These are phyloP conservation scores for Brenthis hecate DNA, from an alignment of 2,888 invertebrate genomes.

Conservation along the genomic window DNA sequence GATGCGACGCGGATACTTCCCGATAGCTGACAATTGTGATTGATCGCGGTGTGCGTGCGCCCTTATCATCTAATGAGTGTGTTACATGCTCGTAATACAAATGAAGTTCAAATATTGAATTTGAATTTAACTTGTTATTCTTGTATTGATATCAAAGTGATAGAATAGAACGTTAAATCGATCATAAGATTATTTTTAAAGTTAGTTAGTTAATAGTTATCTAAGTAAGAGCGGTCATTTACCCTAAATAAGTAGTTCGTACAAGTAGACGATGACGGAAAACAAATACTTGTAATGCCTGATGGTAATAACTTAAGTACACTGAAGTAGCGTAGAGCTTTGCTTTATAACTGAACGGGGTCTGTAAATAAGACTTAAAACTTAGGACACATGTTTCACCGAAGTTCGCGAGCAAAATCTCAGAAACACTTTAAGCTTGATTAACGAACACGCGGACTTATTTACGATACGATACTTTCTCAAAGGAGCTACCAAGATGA, in stretches of 20 bases:
- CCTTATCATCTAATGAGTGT: slow-evolving; percentile 59
- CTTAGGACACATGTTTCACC: slow-evolving; percentile 37
- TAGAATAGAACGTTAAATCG: no score
- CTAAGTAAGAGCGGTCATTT: not conserved
- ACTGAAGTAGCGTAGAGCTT: slow-evolving; percentile 20
- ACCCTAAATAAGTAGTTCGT: not conserved
- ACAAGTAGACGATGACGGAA: slow-evolving; percentile 2
- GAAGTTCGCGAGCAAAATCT: slow-evolving; percentile 35
- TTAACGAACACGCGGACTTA: slow-evolving; percentile 32
- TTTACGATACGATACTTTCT: slow-evolving; percentile 31
- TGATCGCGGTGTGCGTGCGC: slow-evolving; percentile 62
- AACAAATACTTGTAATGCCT: slow-evolving; percentile 20
- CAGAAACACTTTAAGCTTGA: slow-evolving; percentile 35
- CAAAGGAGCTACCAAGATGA: slow-evolving; percentile 36
- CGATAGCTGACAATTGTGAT: slow-evolving; percentile 80
- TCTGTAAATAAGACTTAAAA: slow-evolving; percentile 43
- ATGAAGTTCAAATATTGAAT: slow-evolving; percentile 3
- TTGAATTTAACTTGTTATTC: not conserved
- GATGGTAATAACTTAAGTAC: slow-evolving; percentile 24
- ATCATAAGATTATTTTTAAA: no score
- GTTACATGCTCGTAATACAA: slow-evolving; percentile 21
- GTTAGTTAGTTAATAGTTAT: no score
- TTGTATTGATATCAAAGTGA: no score
- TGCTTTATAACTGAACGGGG: slow-evolving; percentile 25
- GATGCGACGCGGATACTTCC: slow-evolving; percentile 68